Evolutionary conservation across 2,113 vertebrate genomes (phyloP).

Genomic region (Antechinus flavipes): DNA sequence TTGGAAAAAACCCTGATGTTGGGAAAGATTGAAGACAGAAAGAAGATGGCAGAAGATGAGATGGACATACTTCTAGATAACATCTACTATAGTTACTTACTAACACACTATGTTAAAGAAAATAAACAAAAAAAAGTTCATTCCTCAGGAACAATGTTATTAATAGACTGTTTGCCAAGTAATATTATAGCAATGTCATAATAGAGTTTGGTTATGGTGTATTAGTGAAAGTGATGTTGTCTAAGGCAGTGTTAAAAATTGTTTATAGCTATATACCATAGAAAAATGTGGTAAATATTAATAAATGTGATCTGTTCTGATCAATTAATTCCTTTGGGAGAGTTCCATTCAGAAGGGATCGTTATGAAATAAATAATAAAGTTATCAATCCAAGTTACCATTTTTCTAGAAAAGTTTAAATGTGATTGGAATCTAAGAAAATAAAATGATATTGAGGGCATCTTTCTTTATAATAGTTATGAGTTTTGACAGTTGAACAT

Average conservation of each 20-base stretch:
- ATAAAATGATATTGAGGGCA: slow-evolving; percentile 71
- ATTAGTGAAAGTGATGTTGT: neutral
- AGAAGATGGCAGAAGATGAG: neutral
- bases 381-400: slow-evolving; percentile 75
- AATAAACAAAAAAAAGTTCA: neutral
- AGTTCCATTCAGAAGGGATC: slow-evolving; percentile 80
- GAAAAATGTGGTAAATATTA: slow-evolving; percentile 45
- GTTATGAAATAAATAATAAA: slow-evolving; percentile 77
- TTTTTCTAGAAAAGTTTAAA: slow-evolving; percentile 80
- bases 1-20: neutral
- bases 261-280: neutral
- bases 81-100: neutral
- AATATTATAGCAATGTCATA: neutral
- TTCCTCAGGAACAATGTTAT: neutral
- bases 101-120: neutral
- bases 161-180: neutral
- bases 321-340: slow-evolving; percentile 79
- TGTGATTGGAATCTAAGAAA: slow-evolving; percentile 77
- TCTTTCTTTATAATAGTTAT: slow-evolving; percentile 70
- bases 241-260: neutral
- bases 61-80: neutral
- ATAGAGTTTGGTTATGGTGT: neutral
- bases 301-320: slow-evolving; percentile 33
- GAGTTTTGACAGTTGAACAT: slow-evolving; percentile 63
- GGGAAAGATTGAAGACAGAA: neutral